phyloP scores from a whole-genome alignment of 92 coral and sea anemone species.

The Isaurus tuberculatus region DNA sequence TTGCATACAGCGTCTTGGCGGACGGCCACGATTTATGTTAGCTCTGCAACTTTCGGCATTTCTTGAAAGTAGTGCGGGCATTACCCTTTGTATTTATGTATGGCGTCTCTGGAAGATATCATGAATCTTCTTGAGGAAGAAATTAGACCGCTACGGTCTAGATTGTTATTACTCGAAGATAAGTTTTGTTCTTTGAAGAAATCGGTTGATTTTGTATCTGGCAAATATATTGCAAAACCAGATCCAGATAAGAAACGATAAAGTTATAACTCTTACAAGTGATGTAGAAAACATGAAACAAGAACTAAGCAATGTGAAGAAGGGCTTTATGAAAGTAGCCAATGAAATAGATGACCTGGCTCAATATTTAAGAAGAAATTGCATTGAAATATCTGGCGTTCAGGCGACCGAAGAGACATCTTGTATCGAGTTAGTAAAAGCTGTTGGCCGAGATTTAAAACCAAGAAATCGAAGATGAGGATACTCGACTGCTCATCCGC shows the following conservation, averaged over 20 bases:
- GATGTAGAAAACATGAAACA: background rate
- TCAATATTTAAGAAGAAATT: too few relatives aligned
- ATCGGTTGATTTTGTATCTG: slow-evolving; percentile 25
- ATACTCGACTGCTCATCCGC: background rate
- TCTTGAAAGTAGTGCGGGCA: background rate
- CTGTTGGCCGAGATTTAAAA: background rate
- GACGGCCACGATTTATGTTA: background rate
- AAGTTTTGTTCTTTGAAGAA: background rate
- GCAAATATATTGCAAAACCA: slow-evolving; percentile 19
- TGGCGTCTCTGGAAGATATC: background rate
- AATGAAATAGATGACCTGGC: background rate
- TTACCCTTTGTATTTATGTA: background rate
- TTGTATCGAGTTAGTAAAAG: background rate
- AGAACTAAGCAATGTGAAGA: slow-evolving; percentile 1
- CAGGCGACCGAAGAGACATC: background rate
- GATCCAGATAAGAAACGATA: slow-evolving; percentile 15
- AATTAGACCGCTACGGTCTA: background rate
- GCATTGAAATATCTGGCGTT: background rate
- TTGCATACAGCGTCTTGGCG: background rate
- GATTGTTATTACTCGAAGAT: background rate
- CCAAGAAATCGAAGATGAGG: background rate
- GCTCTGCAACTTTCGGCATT: background rate
- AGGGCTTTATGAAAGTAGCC: background rate
- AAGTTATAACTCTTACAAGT: background rate
- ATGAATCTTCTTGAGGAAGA: slow-evolving; percentile 17